phyloP scores from a whole-genome alignment of 1,140 invertebrate species.

The Marisa cornuarietis region DNA sequence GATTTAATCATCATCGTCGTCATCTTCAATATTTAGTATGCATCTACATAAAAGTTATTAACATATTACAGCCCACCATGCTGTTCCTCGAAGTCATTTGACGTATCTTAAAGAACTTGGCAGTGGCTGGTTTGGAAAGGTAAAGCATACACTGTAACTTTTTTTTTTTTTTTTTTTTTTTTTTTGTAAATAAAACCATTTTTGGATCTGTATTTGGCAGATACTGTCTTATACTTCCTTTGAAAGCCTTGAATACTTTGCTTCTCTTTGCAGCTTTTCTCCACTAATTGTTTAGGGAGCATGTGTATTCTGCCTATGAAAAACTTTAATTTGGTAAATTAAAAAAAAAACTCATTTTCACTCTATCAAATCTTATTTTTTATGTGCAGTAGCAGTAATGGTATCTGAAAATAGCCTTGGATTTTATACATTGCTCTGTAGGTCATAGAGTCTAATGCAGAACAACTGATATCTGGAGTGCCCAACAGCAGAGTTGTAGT shows the following conservation, averaged over 20 bases:
- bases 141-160: conserved; percentile 56
- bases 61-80: conserved; percentile 31
- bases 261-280: no score
- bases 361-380: not conserved
- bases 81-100: conserved; percentile 79
- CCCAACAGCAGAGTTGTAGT: conserved; percentile 70
- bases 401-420: not conserved
- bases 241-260: no score
- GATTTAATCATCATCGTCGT: no score
- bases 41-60: not conserved
- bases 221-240: no score
- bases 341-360: no score
- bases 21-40: not conserved
- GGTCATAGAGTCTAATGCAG: conserved; percentile 79
- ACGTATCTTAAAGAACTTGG: conserved; percentile 86
- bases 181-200: no score
- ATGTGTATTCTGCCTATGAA: no score
- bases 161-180: no score
- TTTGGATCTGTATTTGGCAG: no score
- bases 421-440: conserved; percentile 50
- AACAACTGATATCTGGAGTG: conserved; percentile 67
- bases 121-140: conserved; percentile 87
- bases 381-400: not conserved
- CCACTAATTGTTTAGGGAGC: no score
- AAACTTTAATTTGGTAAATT: no score